Base-by-base conservation (phyloP, 2,113 vertebrate genomes). In the Calypte anna region DNA sequence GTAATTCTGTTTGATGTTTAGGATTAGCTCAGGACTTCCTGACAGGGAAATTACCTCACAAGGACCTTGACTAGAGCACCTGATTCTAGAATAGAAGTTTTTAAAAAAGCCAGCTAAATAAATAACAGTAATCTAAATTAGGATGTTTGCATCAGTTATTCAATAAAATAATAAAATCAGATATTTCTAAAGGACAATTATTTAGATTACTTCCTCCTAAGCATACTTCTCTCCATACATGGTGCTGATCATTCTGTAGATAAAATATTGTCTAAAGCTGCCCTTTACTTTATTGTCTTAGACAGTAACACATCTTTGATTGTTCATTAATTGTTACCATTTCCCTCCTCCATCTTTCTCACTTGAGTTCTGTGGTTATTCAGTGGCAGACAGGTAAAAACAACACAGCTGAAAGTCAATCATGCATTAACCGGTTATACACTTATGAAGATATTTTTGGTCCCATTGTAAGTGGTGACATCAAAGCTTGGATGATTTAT, bases 11-110 rank as follows among this genome's bases (percentile, higher is more conserved):
- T 83, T 94, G 73, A 78, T 5, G 6, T 55, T 86, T 83, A 86
- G 73, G 73, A 96, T 81, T 94, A 94, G 55, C 43, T 93, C 55
- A 73, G 80, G 53, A 88, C 90, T 86, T 96, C 91, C 92, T 93
- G 91, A 63, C 20, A 40, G 57, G 82, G 64, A 93, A 94, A 83
- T 94, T 91, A 62, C 72, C 14, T 93, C 72, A 83, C 38, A 86
- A 70, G 53, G 64, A 63, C 43, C 59, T 95, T 94, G 68, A 76
- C 76, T 88, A 77, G 43, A 94, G 31, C 27, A 90, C 40, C 50
- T 84, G 38, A 75, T 77, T 91, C 43, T 67, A 74, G 73, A 91
- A 55, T 40, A 22, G 48, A 83, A 90, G 28, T 80, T 80, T 55
- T 36, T 33, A 55, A 79, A 55, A 90, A 86, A 57, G 77, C 21